Evolutionary conservation across 2,113 vertebrate genomes (phyloP).

Genomic region (Camelus dromedarius): DNA sequence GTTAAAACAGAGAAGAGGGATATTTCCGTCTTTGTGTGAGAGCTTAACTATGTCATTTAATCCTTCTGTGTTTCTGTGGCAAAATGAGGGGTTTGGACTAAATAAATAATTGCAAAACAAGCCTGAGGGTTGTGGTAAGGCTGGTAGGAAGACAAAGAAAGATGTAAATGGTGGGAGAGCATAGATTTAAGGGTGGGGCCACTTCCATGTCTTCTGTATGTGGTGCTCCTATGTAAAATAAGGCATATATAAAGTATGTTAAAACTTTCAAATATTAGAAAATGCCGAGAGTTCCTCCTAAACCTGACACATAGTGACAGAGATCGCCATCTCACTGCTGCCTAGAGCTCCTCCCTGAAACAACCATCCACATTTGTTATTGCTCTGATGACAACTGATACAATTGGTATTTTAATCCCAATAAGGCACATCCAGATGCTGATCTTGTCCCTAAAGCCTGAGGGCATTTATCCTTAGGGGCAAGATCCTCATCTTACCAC

Average conservation of each 20-base stretch:
- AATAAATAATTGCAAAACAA: not conserved
- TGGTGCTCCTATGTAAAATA: not conserved
- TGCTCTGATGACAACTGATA: not conserved
- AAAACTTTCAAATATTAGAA: not conserved
- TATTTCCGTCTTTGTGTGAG: not conserved
- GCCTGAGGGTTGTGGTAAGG: not conserved
- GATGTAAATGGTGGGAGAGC: not conserved
- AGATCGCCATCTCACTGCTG: too few species aligned
- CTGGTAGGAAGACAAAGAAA: not conserved
- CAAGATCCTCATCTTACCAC: not conserved
- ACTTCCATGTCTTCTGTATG: not conserved
- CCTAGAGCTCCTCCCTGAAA: not conserved
- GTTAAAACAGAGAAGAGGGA: not conserved
- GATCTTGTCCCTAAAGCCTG: not conserved
- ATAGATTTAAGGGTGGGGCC: not conserved
- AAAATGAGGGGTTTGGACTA: not conserved
- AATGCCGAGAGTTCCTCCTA: not conserved
- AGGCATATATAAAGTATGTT: not conserved
- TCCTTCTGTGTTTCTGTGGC: not conserved
- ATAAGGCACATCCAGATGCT: not conserved
- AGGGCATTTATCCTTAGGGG: not conserved
- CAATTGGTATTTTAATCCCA: not conserved
- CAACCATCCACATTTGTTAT: not conserved
- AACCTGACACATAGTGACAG: not conserved
- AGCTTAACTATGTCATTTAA: not conserved